phyloP scores from a whole-genome alignment of 2,113 vertebrate genomes.

The Mastomys natalensis region DNA sequence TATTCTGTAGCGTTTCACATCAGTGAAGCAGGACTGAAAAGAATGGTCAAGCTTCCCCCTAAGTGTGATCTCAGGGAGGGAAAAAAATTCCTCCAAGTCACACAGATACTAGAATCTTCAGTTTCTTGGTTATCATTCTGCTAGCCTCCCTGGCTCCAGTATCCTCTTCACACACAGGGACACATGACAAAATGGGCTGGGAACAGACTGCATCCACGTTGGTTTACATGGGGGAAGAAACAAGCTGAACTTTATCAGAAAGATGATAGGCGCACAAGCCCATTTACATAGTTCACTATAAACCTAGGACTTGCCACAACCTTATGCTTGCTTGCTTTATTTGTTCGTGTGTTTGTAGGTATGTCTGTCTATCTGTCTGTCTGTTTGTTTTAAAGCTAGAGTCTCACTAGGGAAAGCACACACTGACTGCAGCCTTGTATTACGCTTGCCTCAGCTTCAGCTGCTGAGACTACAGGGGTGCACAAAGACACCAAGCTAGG shows the following conservation, averaged over 20 bases:
- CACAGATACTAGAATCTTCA: neutral
- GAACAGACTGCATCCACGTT: neutral
- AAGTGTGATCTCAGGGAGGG: neutral
- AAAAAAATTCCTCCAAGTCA: neutral
- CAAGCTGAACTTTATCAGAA: neutral
- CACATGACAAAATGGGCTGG: neutral
- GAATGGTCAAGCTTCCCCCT: neutral
- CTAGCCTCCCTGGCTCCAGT: neutral
- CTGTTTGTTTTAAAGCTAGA: neutral
- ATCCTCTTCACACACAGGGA: neutral
- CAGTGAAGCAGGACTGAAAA: conserved; percentile 49
- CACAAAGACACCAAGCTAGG: neutral
- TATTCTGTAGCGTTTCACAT: conserved; percentile 12
- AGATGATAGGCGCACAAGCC: neutral
- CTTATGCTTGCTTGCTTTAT: neutral
- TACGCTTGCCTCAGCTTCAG: neutral
- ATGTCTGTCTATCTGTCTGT: neutral
- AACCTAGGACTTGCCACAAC: neutral
- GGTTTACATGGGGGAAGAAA: neutral
- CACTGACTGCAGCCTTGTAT: neutral
- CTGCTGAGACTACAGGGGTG: too few species aligned
- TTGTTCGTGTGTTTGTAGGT: too few species aligned
- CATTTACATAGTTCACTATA: neutral
- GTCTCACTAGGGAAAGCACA: neutral
- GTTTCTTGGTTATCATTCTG: neutral